Conservation (phyloP, 2,888 invertebrate genomes). For the Eupeodes latifasciatus region DNA sequence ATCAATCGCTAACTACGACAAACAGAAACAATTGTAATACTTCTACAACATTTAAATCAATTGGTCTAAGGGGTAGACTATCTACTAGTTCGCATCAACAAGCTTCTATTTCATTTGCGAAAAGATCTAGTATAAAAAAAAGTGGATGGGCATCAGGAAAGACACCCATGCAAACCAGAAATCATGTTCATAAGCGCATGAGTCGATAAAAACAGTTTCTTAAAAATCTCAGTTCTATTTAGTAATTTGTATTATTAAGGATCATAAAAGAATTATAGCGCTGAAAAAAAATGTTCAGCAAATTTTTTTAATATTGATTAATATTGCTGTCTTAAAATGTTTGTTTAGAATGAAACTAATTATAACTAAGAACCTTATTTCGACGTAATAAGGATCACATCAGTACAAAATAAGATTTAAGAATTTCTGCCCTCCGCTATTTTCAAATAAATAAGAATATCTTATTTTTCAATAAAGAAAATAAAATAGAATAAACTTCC, state of each 20-base stretch:
- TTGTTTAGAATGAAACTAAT: background rate
- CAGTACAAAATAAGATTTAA: constrained; percentile 66
- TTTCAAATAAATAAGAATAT: constrained; percentile 2
- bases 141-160: constrained; percentile 79
- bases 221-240: constrained; percentile 27
- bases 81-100: constrained; percentile 32
- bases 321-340: background rate
- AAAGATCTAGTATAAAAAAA: constrained; percentile 65
- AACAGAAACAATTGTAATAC: constrained; percentile 2
- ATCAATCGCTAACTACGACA: constrained; percentile 14
- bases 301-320: no score
- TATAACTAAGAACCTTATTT: background rate
- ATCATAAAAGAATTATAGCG: background rate
- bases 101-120: constrained; percentile 58
- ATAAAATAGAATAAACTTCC: background rate
- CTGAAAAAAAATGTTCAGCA: background rate
- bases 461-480: constrained; percentile 1
- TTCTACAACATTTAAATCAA: constrained; percentile 7
- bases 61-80: background rate
- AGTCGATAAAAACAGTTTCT: constrained; percentile 70
- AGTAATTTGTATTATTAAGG: no score
- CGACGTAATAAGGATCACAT: constrained; percentile 24
- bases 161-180: constrained; percentile 77
- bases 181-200: constrained; percentile 78
- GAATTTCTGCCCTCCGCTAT: constrained; percentile 41